Evolutionary conservation across 2,888 invertebrate genomes (phyloP), one percentile per base, ranked within the genome.

Genomic region (Diadegma fenestrale): DNA sequence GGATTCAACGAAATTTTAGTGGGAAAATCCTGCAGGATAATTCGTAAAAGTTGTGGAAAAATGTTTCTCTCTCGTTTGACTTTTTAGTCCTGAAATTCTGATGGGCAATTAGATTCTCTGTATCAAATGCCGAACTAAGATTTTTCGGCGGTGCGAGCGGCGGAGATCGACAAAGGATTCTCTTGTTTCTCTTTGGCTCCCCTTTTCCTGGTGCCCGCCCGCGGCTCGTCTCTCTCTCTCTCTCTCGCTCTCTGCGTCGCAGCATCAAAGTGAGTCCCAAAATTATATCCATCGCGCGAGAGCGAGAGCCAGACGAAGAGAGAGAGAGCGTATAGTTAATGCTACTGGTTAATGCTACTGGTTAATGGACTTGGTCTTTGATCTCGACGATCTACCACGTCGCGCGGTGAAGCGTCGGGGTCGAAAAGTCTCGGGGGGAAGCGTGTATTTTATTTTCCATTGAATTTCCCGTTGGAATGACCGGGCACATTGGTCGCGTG

Each of bases 401-500:
- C 61, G 58, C 45, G 22, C 72, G 51, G 58, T 41, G 66, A 69
- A 58, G 30, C 37, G 26, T 1, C 33, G 22, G 19, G 37, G n/a
- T n/a, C n/a, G n/a, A n/a, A 43, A 26, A 19, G 22, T 66, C 14
- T 37, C 69, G 22, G 30, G 10, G 33, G 30, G 10, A 22, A 61
- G 61, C 37, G 30, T 71, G 72, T 63, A 37, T 63, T 83, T 83
- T 68, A 79, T 83, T 73, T 68, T 75, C 30, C 33, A 75, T 83
- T 83, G 17, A 79, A 72, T 82, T 71, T 77, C 76, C 69, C 71
- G 77, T 71, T 58, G 58, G 79, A 79, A 73, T 64, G 71, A 72
- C 48, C 58, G 51, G 37, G 66, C 75, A 66, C 26, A 63, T 26
- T 43, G 17, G 26, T 90, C 92, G 91, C 92, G 92, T 93, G 91